Percentiles rank a stretch among this genome's conserved stretches.
Conservation (phyloP, 92 coral and sea anemone species). For the Palythoa heliodiscus region DNA sequence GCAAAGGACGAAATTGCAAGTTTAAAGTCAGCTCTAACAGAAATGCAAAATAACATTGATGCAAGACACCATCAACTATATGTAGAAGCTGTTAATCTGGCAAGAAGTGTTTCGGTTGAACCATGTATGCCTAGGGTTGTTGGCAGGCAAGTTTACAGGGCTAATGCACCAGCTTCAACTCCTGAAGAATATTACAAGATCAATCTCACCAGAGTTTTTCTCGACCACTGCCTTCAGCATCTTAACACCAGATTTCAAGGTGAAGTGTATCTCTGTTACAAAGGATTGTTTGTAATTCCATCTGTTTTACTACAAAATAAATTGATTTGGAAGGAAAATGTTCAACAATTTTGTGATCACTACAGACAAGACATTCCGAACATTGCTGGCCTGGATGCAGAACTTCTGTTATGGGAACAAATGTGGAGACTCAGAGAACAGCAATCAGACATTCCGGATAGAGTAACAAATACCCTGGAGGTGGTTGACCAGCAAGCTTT, state of each 20-base stretch:
- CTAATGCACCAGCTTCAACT: no score
- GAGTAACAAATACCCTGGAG: conserved; percentile 54
- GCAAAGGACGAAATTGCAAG: no score
- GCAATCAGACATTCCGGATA: conserved; percentile 58
- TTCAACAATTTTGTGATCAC: conserved; percentile 42
- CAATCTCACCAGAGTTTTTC: not conserved
- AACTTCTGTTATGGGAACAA: conserved; percentile 60
- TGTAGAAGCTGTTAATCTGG: not conserved
- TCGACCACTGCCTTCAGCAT: not conserved
- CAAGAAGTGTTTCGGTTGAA: not conserved
- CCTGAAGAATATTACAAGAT: not conserved
- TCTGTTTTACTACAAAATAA: conserved; percentile 45
- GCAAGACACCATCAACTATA: no score
- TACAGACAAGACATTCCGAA: not conserved
- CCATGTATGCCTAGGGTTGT: not conserved
- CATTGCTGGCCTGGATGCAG: conserved; percentile 31
- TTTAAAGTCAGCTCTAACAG: no score
- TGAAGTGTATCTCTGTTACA: conserved; percentile 15
- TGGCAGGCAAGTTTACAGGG: not conserved
- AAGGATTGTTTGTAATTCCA: conserved; percentile 55
- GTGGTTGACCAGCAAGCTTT: conserved; percentile 56
- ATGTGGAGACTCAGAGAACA: conserved; percentile 45
- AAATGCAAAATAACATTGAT: no score
- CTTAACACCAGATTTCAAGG: not conserved
- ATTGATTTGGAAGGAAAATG: conserved; percentile 60